These are phyloP conservation scores for Pollimyrus isidori DNA, from an alignment of 2,113 vertebrate species.

Conservation along the genomic window DNA sequence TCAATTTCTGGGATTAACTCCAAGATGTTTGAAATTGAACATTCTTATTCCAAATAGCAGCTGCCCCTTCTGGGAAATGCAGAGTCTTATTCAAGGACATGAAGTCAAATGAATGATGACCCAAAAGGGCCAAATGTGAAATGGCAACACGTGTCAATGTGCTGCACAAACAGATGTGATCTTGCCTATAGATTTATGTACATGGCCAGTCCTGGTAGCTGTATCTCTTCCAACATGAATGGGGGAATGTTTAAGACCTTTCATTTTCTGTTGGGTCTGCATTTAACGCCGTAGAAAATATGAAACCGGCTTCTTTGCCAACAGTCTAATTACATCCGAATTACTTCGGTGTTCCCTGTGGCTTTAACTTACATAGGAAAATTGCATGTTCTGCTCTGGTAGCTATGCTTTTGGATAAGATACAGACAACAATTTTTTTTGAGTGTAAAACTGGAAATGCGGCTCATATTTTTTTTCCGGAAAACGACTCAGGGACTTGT, in stretches of 20 bases:
- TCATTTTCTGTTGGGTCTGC: background rate
- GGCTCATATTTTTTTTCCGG: background rate
- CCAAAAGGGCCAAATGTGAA: background rate
- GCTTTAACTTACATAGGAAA: conserved; percentile 42
- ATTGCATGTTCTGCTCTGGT: conserved; percentile 44
- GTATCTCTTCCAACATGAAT: background rate
- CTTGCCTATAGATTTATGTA: background rate
- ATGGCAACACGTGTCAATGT: background rate
- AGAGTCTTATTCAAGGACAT: background rate
- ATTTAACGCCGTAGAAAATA: conserved; percentile 29
- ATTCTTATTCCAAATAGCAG: background rate
- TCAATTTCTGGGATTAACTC: conserved; percentile 5
- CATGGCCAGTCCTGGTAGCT: too few species aligned
- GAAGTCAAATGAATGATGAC: background rate
- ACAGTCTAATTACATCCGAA: conserved; percentile 50
- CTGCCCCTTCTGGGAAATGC: background rate
- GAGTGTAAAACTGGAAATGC: background rate
- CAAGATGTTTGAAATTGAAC: background rate
- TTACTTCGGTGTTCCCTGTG: conserved; percentile 36
- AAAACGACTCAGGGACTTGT: background rate
- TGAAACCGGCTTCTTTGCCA: conserved; percentile 42
- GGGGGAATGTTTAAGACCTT: background rate
- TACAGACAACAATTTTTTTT: background rate
- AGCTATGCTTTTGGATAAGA: conserved; percentile 36
- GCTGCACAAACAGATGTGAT: background rate